Percentiles rank a stretch among this genome's conserved stretches.
Conservation (phyloP, 2,797 vertebrate genomes). For the Oryzias dopingdopingensis region DNA sequence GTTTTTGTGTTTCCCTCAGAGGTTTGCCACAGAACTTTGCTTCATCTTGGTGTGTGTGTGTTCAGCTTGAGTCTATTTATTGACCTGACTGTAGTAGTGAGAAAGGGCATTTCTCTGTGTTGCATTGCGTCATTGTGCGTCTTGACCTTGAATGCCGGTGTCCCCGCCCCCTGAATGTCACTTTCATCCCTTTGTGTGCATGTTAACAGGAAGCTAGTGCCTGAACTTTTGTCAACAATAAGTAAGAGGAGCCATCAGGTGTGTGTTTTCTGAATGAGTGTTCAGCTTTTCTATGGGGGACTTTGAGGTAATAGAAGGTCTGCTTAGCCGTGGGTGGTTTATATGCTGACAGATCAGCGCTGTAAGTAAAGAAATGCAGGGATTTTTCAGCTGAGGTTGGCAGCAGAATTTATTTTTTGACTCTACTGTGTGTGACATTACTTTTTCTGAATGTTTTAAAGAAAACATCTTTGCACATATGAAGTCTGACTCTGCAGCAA, state of each 20-base stretch:
- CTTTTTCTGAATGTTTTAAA: conserved; percentile 37
- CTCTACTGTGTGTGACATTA: conserved; percentile 9
- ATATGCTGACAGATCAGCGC: conserved; percentile 29
- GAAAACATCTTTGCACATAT: conserved; percentile 33
- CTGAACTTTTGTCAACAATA: conserved; percentile 57
- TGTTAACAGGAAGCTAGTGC: conserved; percentile 44
- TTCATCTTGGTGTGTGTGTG: conserved; percentile 1
- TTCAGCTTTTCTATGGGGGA: conserved; percentile 54
- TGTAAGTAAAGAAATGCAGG: conserved; percentile 29
- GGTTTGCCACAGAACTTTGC: conserved; percentile 16
- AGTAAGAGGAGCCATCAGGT: conserved; percentile 51
- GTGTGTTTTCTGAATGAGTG: conserved; percentile 66
- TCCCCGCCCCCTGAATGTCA: conserved; percentile 8
- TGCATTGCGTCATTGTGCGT: conserved; percentile 14
- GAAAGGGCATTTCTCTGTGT: conserved; percentile 1
- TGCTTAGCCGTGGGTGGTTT: conserved; percentile 60
- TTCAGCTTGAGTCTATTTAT: conserved; percentile 2
- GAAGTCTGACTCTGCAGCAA: conserved; percentile 18
- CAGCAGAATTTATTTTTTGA: conserved; percentile 8
- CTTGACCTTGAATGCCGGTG: conserved; percentile 6
- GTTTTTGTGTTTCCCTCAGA: too few species aligned
- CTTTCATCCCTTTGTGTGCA: conserved; percentile 5
- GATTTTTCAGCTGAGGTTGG: conserved; percentile 9
- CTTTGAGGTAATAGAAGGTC: conserved; percentile 56
- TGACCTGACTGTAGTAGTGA: background rate